Conservation (phyloP, 1,140 invertebrate genomes). For the Hylyphantes graminicola region DNA sequence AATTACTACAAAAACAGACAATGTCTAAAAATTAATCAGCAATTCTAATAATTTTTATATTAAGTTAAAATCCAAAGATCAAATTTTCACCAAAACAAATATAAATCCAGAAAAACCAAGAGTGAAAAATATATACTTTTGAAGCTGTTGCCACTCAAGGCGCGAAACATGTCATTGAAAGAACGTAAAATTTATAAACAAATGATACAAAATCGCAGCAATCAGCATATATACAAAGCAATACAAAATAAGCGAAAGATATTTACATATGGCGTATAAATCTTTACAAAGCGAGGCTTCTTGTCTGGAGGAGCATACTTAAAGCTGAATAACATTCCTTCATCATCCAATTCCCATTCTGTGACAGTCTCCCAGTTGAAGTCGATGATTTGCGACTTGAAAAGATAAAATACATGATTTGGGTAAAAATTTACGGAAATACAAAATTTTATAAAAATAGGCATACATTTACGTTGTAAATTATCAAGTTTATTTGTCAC, state of each 20-base stretch:
- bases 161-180: neutral
- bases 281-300: slow-evolving; percentile 85
- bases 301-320: slow-evolving; percentile 86
- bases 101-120: neutral
- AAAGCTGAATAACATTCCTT: slow-evolving; percentile 89
- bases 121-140: neutral
- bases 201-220: neutral
- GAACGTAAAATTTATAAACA: neutral
- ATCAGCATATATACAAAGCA: neutral
- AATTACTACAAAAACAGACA: too few relatives aligned
- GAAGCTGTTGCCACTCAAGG: neutral
- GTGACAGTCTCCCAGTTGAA: slow-evolving; percentile 84
- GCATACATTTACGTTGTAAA: too few relatives aligned
- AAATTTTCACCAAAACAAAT: neutral
- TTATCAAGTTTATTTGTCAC: neutral
- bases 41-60: too few relatives aligned
- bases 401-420: slow-evolving; percentile 55
- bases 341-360: slow-evolving; percentile 89
- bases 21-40: too few relatives aligned
- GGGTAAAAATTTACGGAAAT: too few relatives aligned
- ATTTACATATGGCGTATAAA: slow-evolving; percentile 92
- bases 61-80: too few relatives aligned
- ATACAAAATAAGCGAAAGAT: neutral
- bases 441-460: too few relatives aligned
- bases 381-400: slow-evolving; percentile 81